These are phyloP conservation scores for Callinectes sapidus DNA, from an alignment of 2,888 invertebrate species.

Conservation along the genomic window DNA sequence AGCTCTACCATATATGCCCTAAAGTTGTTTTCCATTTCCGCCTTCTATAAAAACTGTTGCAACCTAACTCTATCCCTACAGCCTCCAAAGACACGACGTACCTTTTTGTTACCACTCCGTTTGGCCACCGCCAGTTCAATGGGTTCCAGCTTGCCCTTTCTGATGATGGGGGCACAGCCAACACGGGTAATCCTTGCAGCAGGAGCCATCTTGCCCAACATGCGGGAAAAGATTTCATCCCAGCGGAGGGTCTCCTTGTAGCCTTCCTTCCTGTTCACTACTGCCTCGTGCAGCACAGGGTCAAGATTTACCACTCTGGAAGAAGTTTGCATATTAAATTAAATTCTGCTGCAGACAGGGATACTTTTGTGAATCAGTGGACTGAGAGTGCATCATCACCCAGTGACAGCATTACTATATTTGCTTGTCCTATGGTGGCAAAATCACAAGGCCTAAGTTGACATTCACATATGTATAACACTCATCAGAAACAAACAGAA, in stretches of 20 bases:
- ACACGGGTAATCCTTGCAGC: conserved; percentile 67
- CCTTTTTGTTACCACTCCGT: conserved; percentile 92
- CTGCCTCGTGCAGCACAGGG: conserved; percentile 77
- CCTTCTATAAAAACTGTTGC: too few relatives aligned
- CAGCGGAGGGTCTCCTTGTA: conserved; percentile 77
- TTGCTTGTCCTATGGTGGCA: too few relatives aligned
- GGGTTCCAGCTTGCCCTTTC: conserved; percentile 85
- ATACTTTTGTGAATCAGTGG: too few relatives aligned
- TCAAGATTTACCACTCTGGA: conserved; percentile 78
- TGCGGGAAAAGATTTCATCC: conserved; percentile 79
- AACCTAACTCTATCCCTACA: too few relatives aligned
- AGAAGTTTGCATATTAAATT: conserved; percentile 66
- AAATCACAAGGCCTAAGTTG: too few relatives aligned
- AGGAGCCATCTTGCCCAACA: conserved; percentile 70
- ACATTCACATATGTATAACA: too few relatives aligned
- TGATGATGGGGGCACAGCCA: conserved; percentile 74
- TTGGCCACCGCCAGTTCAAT: conserved; percentile 86
- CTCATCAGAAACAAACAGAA: neutral
- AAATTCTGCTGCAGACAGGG: too few relatives aligned
- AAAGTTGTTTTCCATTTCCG: too few relatives aligned
- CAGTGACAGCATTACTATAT: too few relatives aligned
- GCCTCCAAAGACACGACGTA: neutral
- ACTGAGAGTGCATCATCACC: too few relatives aligned
- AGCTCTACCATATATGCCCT: too few relatives aligned
- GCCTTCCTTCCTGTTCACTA: conserved; percentile 76